Conservation (phyloP, 2,113 vertebrate species). For the Cyrtonyx montezumae region DNA sequence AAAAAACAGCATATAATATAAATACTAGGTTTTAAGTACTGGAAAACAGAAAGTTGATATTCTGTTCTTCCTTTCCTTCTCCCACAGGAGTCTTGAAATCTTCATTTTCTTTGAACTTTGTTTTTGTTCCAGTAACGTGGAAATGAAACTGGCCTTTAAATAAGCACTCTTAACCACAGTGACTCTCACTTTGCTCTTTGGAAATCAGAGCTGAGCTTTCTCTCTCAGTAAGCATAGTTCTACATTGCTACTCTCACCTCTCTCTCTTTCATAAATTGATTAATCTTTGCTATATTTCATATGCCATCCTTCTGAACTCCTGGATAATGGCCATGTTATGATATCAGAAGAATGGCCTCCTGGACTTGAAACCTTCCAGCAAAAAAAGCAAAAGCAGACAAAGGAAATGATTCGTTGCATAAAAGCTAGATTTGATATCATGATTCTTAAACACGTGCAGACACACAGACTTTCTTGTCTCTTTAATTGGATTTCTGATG, state of each 20-base stretch:
- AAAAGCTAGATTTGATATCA: accelerated
- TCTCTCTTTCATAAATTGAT: background rate
- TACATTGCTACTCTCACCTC: background rate
- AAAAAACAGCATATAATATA: background rate
- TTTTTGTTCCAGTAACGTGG: background rate
- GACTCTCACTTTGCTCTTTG: background rate
- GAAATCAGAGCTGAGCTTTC: background rate
- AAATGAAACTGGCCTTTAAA: background rate
- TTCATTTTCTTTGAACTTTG: background rate
- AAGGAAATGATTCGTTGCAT: background rate
- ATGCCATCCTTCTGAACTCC: background rate
- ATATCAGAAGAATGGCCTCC: background rate
- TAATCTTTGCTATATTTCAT: background rate
- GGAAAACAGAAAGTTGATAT: background rate
- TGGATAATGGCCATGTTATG: background rate
- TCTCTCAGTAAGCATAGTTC: background rate
- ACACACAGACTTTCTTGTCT: background rate
- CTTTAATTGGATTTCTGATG: background rate
- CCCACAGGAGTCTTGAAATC: background rate
- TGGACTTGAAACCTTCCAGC: background rate
- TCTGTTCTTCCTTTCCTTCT: background rate
- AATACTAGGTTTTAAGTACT: background rate
- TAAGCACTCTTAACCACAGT: background rate
- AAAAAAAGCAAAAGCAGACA: background rate
- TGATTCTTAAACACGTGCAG: background rate